A percentile compares a stretch with the other conserved stretches of the same genome.
Evolutionary conservation across 1,140 invertebrate species (phyloP).

Genomic region (Ips nitidus): DNA sequence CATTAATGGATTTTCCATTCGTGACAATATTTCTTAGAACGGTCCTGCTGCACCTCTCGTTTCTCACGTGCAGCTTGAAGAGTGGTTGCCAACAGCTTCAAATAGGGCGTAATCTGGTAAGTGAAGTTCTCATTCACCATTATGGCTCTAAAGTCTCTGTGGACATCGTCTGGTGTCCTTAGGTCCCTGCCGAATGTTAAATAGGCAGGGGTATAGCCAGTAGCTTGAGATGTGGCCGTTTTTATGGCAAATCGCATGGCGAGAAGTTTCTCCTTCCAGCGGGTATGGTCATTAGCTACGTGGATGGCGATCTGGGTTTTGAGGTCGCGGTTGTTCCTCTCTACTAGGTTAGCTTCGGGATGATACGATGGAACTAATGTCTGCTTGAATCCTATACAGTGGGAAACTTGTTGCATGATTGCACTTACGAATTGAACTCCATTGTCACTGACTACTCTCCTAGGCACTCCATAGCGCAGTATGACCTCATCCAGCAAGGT

Average conservation of each 20-base stretch:
- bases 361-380: slow-evolving; percentile 49
- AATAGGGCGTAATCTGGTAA: slow-evolving; percentile 43
- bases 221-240: slow-evolving; percentile 48
- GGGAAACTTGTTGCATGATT: slow-evolving; percentile 49
- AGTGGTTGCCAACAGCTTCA: not conserved
- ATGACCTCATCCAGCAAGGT: slow-evolving; percentile 36
- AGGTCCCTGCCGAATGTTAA: slow-evolving; percentile 47
- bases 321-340: slow-evolving; percentile 51
- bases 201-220: slow-evolving; percentile 52
- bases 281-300: slow-evolving; percentile 44
- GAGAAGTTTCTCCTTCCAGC: slow-evolving; percentile 48
- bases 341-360: slow-evolving; percentile 51
- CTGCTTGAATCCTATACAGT: slow-evolving; percentile 46
- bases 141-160: slow-evolving; percentile 42
- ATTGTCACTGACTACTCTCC: slow-evolving; percentile 41
- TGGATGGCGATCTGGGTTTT: slow-evolving; percentile 49
- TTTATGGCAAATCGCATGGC: slow-evolving; percentile 53
- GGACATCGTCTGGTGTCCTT: slow-evolving; percentile 40
- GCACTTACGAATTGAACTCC: slow-evolving; percentile 37
- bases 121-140: slow-evolving; percentile 43
- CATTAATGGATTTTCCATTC: too few relatives aligned
- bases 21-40: too few relatives aligned
- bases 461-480: slow-evolving; percentile 35
- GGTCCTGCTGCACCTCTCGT: slow-evolving; percentile 6
- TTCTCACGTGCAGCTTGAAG: slow-evolving; percentile 6